A percentile compares a stretch with the other conserved stretches of the same genome.
Evolutionary conservation across 2,797 vertebrate species (phyloP).

Genomic region (Catostomus latipinnis): DNA sequence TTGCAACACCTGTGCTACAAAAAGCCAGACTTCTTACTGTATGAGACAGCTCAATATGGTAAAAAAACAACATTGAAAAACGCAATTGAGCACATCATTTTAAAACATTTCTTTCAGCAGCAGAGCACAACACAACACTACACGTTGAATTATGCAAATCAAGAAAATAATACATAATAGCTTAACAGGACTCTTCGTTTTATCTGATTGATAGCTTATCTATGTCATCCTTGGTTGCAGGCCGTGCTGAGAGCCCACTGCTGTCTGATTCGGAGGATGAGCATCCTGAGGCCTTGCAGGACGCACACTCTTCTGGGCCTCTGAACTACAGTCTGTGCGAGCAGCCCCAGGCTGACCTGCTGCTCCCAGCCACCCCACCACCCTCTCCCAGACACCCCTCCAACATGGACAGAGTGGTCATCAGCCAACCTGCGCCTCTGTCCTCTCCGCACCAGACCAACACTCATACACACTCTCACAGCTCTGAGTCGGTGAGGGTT

Average conservation of each 20-base stretch:
- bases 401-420: slow-evolving; percentile 78
- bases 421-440: slow-evolving; percentile 89
- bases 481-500: slow-evolving; percentile 86
- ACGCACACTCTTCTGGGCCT: slow-evolving; percentile 70
- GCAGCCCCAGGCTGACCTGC: slow-evolving; percentile 67
- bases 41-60: too few relatives aligned
- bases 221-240: slow-evolving; percentile 59
- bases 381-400: slow-evolving; percentile 64
- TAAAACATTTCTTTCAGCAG: not conserved
- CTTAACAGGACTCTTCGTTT: not conserved
- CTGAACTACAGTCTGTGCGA: slow-evolving; percentile 83
- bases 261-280: slow-evolving; percentile 87
- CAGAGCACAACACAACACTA: not conserved
- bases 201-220: not conserved
- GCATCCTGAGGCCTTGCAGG: slow-evolving; percentile 82
- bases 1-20: too few relatives aligned
- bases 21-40: too few relatives aligned
- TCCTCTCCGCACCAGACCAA: slow-evolving; percentile 79
- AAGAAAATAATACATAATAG: not conserved
- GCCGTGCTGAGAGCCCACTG: slow-evolving; percentile 66
- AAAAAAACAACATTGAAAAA: not conserved
- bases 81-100: not conserved
- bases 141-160: not conserved
- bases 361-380: slow-evolving; percentile 60
- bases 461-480: slow-evolving; percentile 73